Evolutionary conservation across 2,797 vertebrate species (phyloP).

Genomic region (Halcyon smyrnensis): DNA sequence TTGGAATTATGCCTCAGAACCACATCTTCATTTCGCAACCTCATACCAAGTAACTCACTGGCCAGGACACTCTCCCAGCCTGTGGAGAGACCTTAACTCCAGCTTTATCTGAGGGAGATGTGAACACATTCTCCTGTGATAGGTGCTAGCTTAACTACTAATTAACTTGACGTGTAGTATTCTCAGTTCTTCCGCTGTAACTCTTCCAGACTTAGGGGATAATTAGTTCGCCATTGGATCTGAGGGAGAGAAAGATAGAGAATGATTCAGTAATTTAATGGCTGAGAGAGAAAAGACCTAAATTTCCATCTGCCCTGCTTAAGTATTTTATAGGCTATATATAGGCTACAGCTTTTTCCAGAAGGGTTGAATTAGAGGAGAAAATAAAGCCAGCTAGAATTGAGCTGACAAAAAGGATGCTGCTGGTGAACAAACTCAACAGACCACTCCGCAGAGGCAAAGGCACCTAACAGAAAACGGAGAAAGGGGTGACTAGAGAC

Average conservation of each 20-base stretch:
- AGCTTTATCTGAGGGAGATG: not conserved
- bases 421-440: not conserved
- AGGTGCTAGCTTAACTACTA: not conserved
- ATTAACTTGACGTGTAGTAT: not conserved
- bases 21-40: not conserved
- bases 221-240: not conserved
- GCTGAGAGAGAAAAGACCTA: slow-evolving; percentile 9
- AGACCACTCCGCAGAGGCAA: not conserved
- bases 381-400: not conserved
- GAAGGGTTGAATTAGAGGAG: slow-evolving; percentile 19
- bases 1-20: not conserved
- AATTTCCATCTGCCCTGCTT: slow-evolving; percentile 43
- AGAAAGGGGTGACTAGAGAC: not conserved
- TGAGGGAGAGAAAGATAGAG: not conserved
- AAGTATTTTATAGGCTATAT: slow-evolving; percentile 51
- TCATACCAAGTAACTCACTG: not conserved
- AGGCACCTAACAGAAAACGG: not conserved
- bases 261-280: slow-evolving; percentile 15
- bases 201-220: not conserved
- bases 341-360: slow-evolving; percentile 39
- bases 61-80: not conserved
- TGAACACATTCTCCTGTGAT: not conserved
- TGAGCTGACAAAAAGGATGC: not conserved
- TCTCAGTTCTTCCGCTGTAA: not conserved
- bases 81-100: not conserved